Base-by-base conservation (phyloP, 2,113 vertebrate genomes). In the Talpa occidentalis region DNA sequence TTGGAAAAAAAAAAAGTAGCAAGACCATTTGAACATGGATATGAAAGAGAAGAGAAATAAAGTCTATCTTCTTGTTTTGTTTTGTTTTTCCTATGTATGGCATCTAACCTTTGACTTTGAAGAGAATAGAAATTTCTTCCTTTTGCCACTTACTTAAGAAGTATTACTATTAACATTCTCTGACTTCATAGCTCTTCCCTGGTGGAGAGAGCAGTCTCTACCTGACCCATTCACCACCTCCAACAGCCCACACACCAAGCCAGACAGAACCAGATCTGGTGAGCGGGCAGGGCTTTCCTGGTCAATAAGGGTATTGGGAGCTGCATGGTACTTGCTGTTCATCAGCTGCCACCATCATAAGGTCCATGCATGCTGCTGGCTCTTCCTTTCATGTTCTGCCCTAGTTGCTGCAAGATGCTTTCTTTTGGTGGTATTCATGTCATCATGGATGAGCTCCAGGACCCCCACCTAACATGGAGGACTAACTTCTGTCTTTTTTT, bases 251-350 rank as follows among this genome's bases (percentile, higher is more conserved):
- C 47, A 52, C 62, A 28, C 44, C 0, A 10, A 35, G 28, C 70
- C 10, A 6, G 64, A 47, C 42, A 32, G 37, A 40, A 26, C 12
- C 40, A 69, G 64, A 12, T 17, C 47, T 24, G 62, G 32, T 4
- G 2, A 16, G 54, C 0, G 4, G 6, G 28, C 14, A 28, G 49
- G 26, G 19, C 70, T 35, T 66, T 54, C 24, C 54, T 64, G 14
- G 14, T 30, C 30, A 8, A 0, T 7, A 42, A 73, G 54, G 49
- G 26, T 12, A 9, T 21, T 17, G 2, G 64, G 49, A 52, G 10
- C 32, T 15, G 1, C 19, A 37, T 26, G 47, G 19, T 69, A 10
- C 11, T n/a, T 16, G 3, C 16, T 3, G 0, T 4, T 0, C 66
- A 16, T 54, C 35, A 2, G 21, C 26, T 69, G 40, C 59, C 21